Evolutionary conservation across 1,140 invertebrate genomes (phyloP).

Genomic region (Monomorium pharaonis): DNA sequence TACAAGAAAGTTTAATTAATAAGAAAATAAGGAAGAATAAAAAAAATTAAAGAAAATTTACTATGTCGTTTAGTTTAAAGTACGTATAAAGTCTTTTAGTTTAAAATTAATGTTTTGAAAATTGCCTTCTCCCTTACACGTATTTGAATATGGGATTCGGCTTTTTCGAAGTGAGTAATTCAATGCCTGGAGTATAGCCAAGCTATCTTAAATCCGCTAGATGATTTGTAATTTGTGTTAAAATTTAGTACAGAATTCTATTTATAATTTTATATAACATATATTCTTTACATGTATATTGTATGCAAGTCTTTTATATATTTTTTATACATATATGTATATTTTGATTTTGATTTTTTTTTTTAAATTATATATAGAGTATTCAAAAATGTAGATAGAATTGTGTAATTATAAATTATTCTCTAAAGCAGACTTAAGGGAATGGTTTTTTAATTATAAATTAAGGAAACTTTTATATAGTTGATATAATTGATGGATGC

Average conservation of each 20-base stretch:
- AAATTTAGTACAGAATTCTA: neutral
- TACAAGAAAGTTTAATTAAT: neutral
- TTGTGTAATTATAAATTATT: neutral
- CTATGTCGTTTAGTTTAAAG: neutral
- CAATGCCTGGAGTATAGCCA: neutral
- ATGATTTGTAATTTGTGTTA: neutral
- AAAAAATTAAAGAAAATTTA: neutral
- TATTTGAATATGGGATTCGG: neutral
- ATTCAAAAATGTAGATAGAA: neutral
- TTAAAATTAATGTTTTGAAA: neutral
- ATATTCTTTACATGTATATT: neutral
- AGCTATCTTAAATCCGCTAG: neutral
- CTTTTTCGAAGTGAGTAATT: neutral
- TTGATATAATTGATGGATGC: neutral
- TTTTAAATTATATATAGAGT: neutral
- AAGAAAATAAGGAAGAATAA: neutral
- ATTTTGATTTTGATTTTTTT: neutral
- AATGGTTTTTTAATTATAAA: neutral
- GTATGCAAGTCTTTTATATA: neutral
- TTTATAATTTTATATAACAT: neutral
- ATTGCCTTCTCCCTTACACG: neutral
- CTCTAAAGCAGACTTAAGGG: neutral
- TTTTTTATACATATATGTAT: neutral
- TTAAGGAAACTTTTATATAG: neutral
- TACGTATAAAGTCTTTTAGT: neutral